Evolutionary conservation across 2,888 invertebrate species (phyloP).

Genomic region (Ormyrus nitidulus): DNA sequence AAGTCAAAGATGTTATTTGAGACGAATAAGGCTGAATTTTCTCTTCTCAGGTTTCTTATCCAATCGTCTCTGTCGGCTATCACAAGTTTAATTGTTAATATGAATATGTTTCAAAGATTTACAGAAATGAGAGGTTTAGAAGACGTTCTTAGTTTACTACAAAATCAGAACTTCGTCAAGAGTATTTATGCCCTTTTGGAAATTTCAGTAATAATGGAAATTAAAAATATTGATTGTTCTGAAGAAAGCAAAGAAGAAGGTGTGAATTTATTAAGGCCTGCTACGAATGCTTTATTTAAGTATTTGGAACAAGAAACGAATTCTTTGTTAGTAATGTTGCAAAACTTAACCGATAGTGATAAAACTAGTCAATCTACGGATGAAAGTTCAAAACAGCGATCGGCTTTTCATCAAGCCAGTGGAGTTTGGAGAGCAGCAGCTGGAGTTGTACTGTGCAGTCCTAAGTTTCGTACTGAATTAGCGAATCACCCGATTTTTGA

Average conservation of each 20-base stretch:
- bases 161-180: conserved; percentile 78
- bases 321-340: conserved; percentile 60
- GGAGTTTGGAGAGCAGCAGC: conserved; percentile 71
- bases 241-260: conserved; percentile 42
- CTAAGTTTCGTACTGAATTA: conserved; percentile 77
- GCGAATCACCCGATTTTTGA: conserved; percentile 71
- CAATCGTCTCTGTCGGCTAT: conserved; percentile 80
- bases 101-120: conserved; percentile 79
- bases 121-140: conserved; percentile 78
- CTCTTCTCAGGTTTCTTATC: conserved; percentile 79
- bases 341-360: conserved; percentile 35
- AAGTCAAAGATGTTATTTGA: conserved; percentile 77
- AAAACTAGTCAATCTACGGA: background rate
- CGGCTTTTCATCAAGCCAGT: conserved; percentile 66
- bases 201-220: conserved; percentile 79
- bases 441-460: conserved; percentile 78
- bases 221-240: conserved; percentile 76
- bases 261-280: conserved; percentile 53
- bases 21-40: conserved; percentile 70
- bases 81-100: conserved; percentile 78
- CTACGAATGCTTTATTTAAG: conserved; percentile 65
- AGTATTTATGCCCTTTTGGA: conserved; percentile 80
- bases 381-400: conserved; percentile 34
- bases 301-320: conserved; percentile 67
- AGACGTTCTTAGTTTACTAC: conserved; percentile 78